phyloP scores from a whole-genome alignment of 2,113 vertebrate species.

The Eleginops maclovinus region DNA sequence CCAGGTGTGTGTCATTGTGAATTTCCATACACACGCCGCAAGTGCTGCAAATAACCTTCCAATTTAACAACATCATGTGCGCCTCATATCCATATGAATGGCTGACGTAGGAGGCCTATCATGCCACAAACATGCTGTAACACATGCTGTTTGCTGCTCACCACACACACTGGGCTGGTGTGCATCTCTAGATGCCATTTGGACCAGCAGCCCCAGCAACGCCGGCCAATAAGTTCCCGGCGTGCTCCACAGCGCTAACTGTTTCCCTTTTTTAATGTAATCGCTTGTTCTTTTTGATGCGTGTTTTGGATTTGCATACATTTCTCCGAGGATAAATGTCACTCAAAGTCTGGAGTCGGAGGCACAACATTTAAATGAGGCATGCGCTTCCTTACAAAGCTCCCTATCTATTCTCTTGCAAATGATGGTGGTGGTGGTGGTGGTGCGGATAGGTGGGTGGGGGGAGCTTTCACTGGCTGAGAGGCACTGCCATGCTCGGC shows the following conservation, averaged over 20 bases:
- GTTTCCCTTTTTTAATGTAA: conserved; percentile 79
- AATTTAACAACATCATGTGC: conserved; percentile 21
- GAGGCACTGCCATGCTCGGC: conserved; percentile 71
- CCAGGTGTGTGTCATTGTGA: conserved; percentile 85
- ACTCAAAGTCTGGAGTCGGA: conserved; percentile 76
- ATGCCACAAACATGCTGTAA: conserved; percentile 42
- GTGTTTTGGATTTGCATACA: conserved; percentile 83
- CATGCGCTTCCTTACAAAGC: conserved; percentile 75
- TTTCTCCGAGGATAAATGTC: conserved; percentile 84
- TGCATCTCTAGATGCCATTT: conserved; percentile 55
- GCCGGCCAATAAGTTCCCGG: conserved; percentile 52
- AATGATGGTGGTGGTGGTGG: conserved; percentile 75
- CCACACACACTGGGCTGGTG: conserved; percentile 41
- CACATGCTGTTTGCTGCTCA: conserved; percentile 43
- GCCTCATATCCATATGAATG: conserved; percentile 66
- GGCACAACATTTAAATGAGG: conserved; percentile 86
- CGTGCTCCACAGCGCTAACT: conserved; percentile 56
- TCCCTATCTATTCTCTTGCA: conserved; percentile 80
- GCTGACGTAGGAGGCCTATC: conserved; percentile 60
- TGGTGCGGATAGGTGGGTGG: conserved; percentile 50
- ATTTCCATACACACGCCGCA: not conserved
- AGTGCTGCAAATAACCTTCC: conserved; percentile 22
- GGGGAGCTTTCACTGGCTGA: conserved; percentile 65
- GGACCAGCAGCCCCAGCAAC: conserved; percentile 41
- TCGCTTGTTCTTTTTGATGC: conserved; percentile 84